phyloP scores from a whole-genome alignment of 1,140 invertebrate genomes.

The Drosophila parvula region DNA sequence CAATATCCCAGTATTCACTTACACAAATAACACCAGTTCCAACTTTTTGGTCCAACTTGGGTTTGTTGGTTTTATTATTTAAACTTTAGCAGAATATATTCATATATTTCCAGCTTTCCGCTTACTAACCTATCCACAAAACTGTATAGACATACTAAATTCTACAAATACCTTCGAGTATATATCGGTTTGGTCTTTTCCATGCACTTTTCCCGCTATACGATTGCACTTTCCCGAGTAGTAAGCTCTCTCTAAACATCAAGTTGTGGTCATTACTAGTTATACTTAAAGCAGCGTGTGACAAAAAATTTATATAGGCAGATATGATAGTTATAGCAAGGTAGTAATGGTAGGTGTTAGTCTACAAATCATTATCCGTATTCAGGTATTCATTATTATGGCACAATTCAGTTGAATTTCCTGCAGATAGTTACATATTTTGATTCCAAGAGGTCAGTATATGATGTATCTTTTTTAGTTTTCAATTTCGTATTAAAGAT shows the following conservation, averaged over 20 bases:
- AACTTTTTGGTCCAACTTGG: slow-evolving; percentile 20
- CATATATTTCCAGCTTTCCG: slow-evolving; percentile 38
- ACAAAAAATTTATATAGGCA: slow-evolving; percentile 18
- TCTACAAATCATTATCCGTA: slow-evolving; percentile 14
- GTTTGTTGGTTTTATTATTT: slow-evolving; percentile 52
- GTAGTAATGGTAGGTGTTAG: slow-evolving; percentile 12
- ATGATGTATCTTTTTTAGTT: slow-evolving; percentile 6
- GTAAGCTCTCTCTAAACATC: slow-evolving; percentile 24
- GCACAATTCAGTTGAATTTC: slow-evolving; percentile 35
- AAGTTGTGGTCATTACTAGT: slow-evolving; percentile 15
- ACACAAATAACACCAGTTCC: neutral
- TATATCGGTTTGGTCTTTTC: slow-evolving; percentile 34
- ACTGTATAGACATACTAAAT: slow-evolving; percentile 36
- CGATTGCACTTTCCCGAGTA: slow-evolving; percentile 24
- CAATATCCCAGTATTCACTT: too few species aligned
- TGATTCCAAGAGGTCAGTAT: slow-evolving; percentile 29
- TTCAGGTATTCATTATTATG: slow-evolving; percentile 65
- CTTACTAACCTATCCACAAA: slow-evolving; percentile 46
- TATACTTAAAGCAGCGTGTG: slow-evolving; percentile 14
- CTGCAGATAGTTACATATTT: slow-evolving; percentile 10
- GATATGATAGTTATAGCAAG: slow-evolving; percentile 37
- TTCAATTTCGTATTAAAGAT: slow-evolving; percentile 18
- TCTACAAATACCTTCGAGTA: slow-evolving; percentile 48
- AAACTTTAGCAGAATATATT: slow-evolving; percentile 71
- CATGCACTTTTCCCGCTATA: slow-evolving; percentile 1